These are phyloP conservation scores for Rhinolophus sinicus DNA, from an alignment of 2,113 vertebrate genomes.

Conservation along the genomic window DNA sequence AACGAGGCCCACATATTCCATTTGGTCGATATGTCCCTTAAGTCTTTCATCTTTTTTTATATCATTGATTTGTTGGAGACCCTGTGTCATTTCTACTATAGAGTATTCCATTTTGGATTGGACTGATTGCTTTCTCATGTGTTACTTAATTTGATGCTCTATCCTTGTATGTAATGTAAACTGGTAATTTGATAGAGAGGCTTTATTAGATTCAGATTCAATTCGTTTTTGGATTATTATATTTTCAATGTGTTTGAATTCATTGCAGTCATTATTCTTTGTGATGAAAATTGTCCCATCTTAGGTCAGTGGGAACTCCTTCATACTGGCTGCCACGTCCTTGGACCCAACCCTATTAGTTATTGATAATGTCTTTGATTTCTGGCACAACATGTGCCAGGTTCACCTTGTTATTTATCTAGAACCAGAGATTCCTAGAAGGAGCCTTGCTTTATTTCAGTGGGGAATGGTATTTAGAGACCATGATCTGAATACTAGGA, in stretches of 20 bases:
- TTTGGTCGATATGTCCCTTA: not conserved
- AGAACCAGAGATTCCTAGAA: not conserved
- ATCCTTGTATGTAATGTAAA: slow-evolving; percentile 1
- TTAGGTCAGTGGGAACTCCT: not conserved
- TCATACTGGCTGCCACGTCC: not conserved
- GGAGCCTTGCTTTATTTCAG: not conserved
- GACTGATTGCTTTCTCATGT: not conserved
- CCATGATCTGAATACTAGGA: not conserved
- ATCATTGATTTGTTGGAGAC: not conserved
- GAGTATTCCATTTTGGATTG: slow-evolving; percentile 5
- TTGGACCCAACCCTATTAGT: not conserved
- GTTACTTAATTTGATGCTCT: slow-evolving; percentile 20
- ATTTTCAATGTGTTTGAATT: not conserved
- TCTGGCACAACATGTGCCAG: not conserved
- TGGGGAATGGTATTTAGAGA: slow-evolving; percentile 20
- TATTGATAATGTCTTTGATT: not conserved
- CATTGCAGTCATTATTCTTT: slow-evolving; percentile 13
- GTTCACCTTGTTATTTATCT: not conserved
- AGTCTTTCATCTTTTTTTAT: not conserved
- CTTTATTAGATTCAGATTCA: slow-evolving; percentile 23
- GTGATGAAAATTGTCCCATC: not conserved
- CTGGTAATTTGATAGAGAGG: slow-evolving; percentile 24
- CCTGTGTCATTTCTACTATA: not conserved
- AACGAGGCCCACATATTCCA: not conserved
- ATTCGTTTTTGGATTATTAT: slow-evolving; percentile 36